Percentiles rank a stretch among this genome's conserved stretches.
phyloP scores from a whole-genome alignment of 2,888 invertebrate genomes.

The Embidobia sp. region DNA sequence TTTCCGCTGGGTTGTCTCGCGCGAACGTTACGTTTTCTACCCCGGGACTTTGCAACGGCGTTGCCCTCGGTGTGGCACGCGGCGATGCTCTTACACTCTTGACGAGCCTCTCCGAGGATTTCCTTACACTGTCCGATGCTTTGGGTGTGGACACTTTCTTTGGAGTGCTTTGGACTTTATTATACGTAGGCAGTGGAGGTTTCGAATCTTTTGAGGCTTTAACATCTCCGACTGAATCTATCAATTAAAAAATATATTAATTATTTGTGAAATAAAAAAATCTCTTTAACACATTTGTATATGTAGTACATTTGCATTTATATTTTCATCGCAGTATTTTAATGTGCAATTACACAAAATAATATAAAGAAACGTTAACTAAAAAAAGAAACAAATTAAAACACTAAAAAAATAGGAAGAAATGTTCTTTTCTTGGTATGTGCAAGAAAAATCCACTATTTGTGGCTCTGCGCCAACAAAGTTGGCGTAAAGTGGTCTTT shows the following conservation, averaged over 20 bases:
- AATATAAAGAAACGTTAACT: slow-evolving; percentile 45
- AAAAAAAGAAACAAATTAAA: slow-evolving; percentile 48
- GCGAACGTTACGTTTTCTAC: slow-evolving; percentile 79
- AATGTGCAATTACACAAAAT: slow-evolving; percentile 73
- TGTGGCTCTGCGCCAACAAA: too few relatives aligned
- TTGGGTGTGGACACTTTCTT: slow-evolving; percentile 80
- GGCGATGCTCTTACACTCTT: slow-evolving; percentile 80
- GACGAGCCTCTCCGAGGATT: slow-evolving; percentile 75
- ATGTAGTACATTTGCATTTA: too few relatives aligned
- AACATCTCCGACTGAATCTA: slow-evolving; percentile 70
- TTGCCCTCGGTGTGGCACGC: slow-evolving; percentile 82
- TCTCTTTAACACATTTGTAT: too few relatives aligned
- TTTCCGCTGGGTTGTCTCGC: slow-evolving; percentile 75
- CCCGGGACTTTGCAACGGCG: slow-evolving; percentile 84
- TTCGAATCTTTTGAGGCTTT: slow-evolving; percentile 84
- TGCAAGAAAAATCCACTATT: too few relatives aligned
- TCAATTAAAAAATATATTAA: slow-evolving; percentile 53
- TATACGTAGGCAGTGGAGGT: slow-evolving; percentile 86
- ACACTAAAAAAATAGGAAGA: too few relatives aligned
- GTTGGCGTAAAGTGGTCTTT: too few relatives aligned
- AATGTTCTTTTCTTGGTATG: too few relatives aligned
- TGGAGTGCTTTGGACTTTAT: slow-evolving; percentile 82
- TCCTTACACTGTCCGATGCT: slow-evolving; percentile 69
- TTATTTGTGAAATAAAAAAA: background rate
- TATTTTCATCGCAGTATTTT: too few relatives aligned